These are phyloP conservation scores for human (Homo sapiens) DNA, from an alignment of 2,113 vertebrate genomes.

Conservation along the genomic window DNA sequence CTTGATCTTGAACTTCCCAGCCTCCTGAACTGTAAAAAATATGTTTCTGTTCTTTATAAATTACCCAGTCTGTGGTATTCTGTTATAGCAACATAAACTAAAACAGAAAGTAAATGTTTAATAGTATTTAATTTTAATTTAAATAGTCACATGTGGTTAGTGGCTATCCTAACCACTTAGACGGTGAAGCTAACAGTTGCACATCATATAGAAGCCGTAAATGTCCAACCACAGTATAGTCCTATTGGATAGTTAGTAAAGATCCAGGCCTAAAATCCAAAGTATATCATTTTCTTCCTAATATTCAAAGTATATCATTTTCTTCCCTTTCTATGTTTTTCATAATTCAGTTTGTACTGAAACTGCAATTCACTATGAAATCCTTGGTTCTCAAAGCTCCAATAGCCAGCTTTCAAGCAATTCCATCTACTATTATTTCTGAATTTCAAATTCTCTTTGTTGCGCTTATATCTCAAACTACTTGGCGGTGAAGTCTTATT, in stretches of 20 bases:
- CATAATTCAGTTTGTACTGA: conserved; percentile 3
- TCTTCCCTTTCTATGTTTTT: not conserved
- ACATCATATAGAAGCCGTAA: not conserved
- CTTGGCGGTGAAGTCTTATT: not conserved
- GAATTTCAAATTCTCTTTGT: conserved; percentile 16
- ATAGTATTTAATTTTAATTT: conserved; percentile 16
- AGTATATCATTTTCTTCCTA: not conserved
- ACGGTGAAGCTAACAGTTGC: not conserved
- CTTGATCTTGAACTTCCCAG: not conserved
- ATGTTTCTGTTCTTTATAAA: not conserved
- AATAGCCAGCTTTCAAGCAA: not conserved
- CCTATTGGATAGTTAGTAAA: not conserved
- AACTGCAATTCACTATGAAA: conserved; percentile 12
- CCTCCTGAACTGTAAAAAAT: not conserved
- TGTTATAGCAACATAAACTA: not conserved
- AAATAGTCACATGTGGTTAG: not conserved
- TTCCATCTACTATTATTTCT: not conserved
- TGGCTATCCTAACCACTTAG: not conserved
- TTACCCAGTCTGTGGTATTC: not conserved
- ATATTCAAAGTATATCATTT: conserved; percentile 8
- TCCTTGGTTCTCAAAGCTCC: not conserved
- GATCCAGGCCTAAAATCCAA: not conserved
- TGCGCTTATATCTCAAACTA: not conserved
- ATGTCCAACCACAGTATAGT: not conserved
- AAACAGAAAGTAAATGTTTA: not conserved